phyloP scores from a whole-genome alignment of 2,888 invertebrate species.

The Oxyscelio sp. region DNA sequence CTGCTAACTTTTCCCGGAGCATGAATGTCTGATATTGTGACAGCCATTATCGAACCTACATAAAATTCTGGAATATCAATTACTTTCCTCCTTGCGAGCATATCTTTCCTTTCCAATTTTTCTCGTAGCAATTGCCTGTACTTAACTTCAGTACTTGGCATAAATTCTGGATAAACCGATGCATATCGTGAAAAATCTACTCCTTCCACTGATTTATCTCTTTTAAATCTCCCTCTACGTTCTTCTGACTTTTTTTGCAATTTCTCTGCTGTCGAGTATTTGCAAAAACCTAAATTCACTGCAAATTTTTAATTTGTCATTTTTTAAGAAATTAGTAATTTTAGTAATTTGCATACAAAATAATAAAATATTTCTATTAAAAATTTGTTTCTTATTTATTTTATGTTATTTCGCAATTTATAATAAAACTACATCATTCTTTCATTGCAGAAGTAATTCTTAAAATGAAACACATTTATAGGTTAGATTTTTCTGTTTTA shows the following conservation, averaged over 20 bases:
- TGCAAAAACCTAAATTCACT: slow-evolving; percentile 1
- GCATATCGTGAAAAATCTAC: slow-evolving; percentile 89
- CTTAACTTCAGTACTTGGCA: slow-evolving; percentile 94
- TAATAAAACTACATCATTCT: too few species aligned
- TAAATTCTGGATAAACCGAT: slow-evolving; percentile 96
- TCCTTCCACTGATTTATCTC: not conserved
- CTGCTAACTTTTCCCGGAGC: slow-evolving; percentile 94
- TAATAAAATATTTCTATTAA: too few species aligned
- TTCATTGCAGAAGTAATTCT: too few species aligned
- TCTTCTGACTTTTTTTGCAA: too few species aligned
- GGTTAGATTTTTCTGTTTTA: too few species aligned
- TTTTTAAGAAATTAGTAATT: too few species aligned
- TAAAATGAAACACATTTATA: too few species aligned
- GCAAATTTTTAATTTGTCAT: too few species aligned
- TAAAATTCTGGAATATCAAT: slow-evolving; percentile 99
- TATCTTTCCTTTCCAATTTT: slow-evolving; percentile 96
- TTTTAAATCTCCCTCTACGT: slow-evolving; percentile 18
- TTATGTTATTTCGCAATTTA: too few species aligned
- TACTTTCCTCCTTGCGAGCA: slow-evolving; percentile 94
- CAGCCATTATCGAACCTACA: slow-evolving; percentile 97
- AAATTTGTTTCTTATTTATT: too few species aligned
- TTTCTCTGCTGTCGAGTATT: slow-evolving; percentile 22
- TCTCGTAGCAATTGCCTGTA: slow-evolving; percentile 95
- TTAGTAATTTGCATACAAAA: too few species aligned
- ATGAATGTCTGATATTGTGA: slow-evolving; percentile 95